Base-by-base conservation (phyloP, 2,113 vertebrate genomes). In the Antennarius striatus region DNA sequence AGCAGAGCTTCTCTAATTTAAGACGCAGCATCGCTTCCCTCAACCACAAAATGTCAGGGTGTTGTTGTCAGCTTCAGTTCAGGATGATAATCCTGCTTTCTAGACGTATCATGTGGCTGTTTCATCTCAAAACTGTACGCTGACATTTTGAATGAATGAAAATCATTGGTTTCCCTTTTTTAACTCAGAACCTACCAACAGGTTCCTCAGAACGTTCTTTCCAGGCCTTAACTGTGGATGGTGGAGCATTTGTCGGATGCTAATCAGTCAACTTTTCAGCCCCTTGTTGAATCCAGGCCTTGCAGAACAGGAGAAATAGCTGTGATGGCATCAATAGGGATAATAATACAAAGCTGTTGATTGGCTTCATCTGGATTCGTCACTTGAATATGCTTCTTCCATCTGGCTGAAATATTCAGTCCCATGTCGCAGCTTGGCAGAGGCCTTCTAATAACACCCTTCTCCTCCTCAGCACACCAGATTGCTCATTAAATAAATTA, bases 401-500 rank as follows among this genome's bases (percentile, higher is more conserved):
- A 68, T 87, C 79, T 84, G 83, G 68, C 59, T 63, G 43, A 68
- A 79, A 71, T 80, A 75, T 63, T 70, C 79, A 56, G 39, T 48
- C 75, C 61, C 60, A 6, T 68, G 66, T 73, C 53, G 49, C 51
- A 72, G 48, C 51, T 73, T 83, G 68, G 73, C 72, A 61, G 49
- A 39, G 15, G 40, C 45, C 32, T 51, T 71, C 65, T 70, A 77
- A 83, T 85, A 75, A 71, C 30, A 49, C 65, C 69, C 71, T 56
- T 70, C 53, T 15, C 56, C 67, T 56, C 54, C 62, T 69, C 56
- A 15, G 56, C 64, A 48, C 60, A 79, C 42, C 86, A 85, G 77
- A 88, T 79, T 86, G 81, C 75, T 85, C 84, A 87, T 90, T 89
- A 83, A 79, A 86, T 70, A 68, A 82, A 88, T 86, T 16, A 68